Evolutionary conservation across 2,113 vertebrate species (phyloP).

Genomic region (Chitala chitala): DNA sequence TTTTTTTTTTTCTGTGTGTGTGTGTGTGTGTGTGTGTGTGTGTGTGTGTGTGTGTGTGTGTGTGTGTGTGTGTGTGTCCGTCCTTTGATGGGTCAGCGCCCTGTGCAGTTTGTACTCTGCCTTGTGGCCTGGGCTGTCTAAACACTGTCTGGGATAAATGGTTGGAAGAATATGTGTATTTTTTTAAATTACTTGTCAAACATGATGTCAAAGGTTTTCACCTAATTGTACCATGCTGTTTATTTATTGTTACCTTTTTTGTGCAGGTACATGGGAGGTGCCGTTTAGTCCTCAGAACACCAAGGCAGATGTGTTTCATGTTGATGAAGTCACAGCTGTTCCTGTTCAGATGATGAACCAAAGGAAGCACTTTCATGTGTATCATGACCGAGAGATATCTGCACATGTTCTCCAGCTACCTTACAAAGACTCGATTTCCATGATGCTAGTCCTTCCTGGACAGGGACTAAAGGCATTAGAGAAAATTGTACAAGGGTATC

Average conservation of each 20-base stretch:
- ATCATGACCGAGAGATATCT: slow-evolving; percentile 59
- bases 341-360: slow-evolving; percentile 63
- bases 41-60: no score
- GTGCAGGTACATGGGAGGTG: slow-evolving; percentile 56
- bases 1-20: no score
- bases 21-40: no score
- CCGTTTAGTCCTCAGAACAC: slow-evolving; percentile 48
- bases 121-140: no score
- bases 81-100: no score
- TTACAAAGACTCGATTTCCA: slow-evolving; percentile 56
- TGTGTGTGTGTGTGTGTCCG: neutral
- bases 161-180: no score
- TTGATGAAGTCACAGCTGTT: slow-evolving; percentile 51
- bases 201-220: neutral
- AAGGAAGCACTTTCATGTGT: slow-evolving; percentile 10
- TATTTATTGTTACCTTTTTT: slow-evolving; percentile 1
- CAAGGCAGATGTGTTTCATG: slow-evolving; percentile 37
- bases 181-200: neutral
- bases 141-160: no score
- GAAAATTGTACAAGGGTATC: slow-evolving; percentile 30
- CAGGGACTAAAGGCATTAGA: slow-evolving; percentile 49
- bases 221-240: neutral
- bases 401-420: slow-evolving; percentile 64
- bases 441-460: slow-evolving; percentile 58
- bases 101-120: neutral